Evolutionary conservation across 2,797 vertebrate genomes (phyloP).

Genomic region (Pseudopleuronectes americanus): DNA sequence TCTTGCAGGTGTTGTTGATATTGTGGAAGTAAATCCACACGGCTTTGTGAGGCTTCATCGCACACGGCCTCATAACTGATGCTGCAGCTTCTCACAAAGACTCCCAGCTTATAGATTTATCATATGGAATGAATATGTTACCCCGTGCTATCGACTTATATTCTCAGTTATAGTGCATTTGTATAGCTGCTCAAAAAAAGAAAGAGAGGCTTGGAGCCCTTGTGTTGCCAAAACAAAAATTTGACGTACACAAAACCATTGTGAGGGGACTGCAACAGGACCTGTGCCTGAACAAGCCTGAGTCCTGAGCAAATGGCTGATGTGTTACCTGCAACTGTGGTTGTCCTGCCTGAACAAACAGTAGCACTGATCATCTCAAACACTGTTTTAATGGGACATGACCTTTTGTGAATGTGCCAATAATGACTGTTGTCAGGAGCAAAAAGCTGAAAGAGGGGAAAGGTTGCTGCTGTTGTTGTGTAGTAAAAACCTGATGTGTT

Average conservation of each 20-base stretch:
- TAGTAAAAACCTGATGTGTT: too few species aligned
- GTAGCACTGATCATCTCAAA: not conserved
- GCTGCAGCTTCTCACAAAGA: constrained; percentile 27
- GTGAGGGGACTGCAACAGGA: not conserved
- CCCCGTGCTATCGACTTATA: not conserved
- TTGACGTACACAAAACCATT: not conserved
- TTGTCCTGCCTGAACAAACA: not conserved
- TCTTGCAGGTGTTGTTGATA: constrained; percentile 52
- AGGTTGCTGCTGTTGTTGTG: too few species aligned
- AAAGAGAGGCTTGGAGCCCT: not conserved
- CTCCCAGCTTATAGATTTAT: constrained; percentile 16
- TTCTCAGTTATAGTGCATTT: not conserved
- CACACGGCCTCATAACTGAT: constrained; percentile 17
- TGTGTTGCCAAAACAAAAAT: not conserved
- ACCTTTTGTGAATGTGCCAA: not conserved
- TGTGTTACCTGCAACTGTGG: not conserved
- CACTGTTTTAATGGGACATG: too few species aligned
- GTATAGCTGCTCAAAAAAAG: not conserved
- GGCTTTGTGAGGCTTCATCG: constrained; percentile 16
- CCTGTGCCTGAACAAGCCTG: not conserved
- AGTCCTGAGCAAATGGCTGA: too few species aligned
- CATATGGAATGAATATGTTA: constrained; percentile 3
- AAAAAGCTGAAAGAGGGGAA: not conserved
- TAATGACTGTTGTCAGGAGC: not conserved
- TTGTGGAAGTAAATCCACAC: constrained; percentile 55